Evolutionary conservation across 1,140 invertebrate species (phyloP).

Genomic region (Drosophila ananassae): DNA sequence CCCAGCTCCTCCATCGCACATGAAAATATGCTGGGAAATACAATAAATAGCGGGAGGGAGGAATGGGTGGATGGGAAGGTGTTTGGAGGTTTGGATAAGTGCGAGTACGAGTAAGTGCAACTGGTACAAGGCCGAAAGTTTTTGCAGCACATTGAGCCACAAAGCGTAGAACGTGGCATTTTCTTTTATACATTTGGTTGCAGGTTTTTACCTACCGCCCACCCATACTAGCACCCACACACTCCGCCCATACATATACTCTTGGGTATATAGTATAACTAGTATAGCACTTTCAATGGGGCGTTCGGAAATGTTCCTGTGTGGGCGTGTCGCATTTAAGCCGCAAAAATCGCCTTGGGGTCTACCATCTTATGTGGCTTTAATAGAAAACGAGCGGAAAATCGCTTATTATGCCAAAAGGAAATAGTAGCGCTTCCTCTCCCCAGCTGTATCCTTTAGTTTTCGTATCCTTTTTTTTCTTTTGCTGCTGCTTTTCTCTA

Average conservation of each 20-base stretch:
- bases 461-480: neutral
- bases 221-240: conserved; percentile 1
- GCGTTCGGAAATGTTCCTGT: conserved; percentile 22
- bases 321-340: conserved; percentile 76
- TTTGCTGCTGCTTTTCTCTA: neutral
- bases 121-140: conserved; percentile 79
- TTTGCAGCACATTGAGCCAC: conserved; percentile 69
- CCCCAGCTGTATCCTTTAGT: conserved; percentile 19
- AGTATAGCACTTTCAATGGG: conserved; percentile 38
- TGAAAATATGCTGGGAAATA: conserved; percentile 65
- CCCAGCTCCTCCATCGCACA: conserved; percentile 25
- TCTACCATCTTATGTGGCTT: conserved; percentile 71
- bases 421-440: conserved; percentile 44
- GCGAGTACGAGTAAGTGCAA: conserved; percentile 61
- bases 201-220: conserved; percentile 53
- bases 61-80: neutral
- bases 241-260: conserved; percentile 6
- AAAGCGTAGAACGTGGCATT: conserved; percentile 74
- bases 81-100: neutral
- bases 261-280: conserved; percentile 14
- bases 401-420: conserved; percentile 71
- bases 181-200: conserved; percentile 71
- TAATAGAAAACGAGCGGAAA: conserved; percentile 79
- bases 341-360: conserved; percentile 70
- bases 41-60: conserved; percentile 54